These are phyloP conservation scores for Microctenopoma stevenorrisi DNA, from an alignment of 2,797 vertebrate species.

Conservation along the genomic window DNA sequence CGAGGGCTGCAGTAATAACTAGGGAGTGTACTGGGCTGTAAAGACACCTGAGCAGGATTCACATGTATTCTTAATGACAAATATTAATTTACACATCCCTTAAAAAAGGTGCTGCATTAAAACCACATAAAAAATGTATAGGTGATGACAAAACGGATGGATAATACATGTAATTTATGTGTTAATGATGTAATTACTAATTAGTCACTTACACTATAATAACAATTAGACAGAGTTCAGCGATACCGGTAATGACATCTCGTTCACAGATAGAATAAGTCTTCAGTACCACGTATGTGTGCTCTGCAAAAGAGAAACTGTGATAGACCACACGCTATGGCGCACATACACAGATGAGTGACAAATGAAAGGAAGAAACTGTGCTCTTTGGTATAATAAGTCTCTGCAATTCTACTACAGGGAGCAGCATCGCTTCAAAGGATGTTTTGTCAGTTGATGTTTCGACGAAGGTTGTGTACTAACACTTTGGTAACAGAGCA, in stretches of 20 bases:
- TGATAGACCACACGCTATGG: slow-evolving; percentile 11
- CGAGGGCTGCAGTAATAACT: slow-evolving; percentile 19
- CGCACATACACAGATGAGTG: not conserved
- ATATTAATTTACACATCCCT: not conserved
- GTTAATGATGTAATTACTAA: not conserved
- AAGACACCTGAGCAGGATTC: not conserved
- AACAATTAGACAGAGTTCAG: slow-evolving; percentile 8
- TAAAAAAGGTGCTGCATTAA: not conserved
- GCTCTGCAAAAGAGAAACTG: not conserved
- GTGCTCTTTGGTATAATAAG: not conserved
- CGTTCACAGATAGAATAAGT: not conserved
- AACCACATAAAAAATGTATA: not conserved
- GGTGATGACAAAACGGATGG: not conserved
- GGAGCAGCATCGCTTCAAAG: slow-evolving; percentile 3
- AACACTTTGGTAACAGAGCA: not conserved
- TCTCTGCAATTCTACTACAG: not conserved
- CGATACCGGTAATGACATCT: not conserved
- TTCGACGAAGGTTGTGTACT: not conserved
- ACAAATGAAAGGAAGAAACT: not conserved
- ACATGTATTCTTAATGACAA: not conserved
- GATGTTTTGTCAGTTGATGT: slow-evolving; percentile 1
- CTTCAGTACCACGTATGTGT: not conserved
- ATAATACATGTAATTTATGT: not conserved
- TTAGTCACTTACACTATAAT: slow-evolving; percentile 7
- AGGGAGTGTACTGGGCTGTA: not conserved